phyloP scores from a whole-genome alignment of 2,113 vertebrate species.

The Miniopterus natalensis region DNA sequence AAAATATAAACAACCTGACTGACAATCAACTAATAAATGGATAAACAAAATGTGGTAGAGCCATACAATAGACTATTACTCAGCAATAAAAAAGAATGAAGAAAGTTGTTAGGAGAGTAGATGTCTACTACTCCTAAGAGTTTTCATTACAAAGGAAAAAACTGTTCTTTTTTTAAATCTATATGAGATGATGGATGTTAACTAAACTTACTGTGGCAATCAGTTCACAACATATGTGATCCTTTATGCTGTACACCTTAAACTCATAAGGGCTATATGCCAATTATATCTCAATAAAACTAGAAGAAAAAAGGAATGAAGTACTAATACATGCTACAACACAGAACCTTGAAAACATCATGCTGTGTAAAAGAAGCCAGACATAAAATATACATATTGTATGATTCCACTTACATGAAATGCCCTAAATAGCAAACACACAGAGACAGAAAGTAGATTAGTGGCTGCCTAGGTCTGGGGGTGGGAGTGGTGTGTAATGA shows the following conservation, averaged over 20 bases:
- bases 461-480: neutral
- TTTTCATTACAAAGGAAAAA: neutral
- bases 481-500: neutral
- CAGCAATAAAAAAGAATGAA: conserved; percentile 15
- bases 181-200: neutral
- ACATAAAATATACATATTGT: neutral
- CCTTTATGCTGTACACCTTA: neutral
- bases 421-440: neutral
- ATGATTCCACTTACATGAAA: neutral
- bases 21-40: neutral
- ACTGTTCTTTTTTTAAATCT: neutral
- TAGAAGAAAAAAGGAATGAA: neutral
- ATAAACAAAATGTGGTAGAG: neutral
- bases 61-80: neutral
- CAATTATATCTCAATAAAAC: neutral
- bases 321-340: neutral
- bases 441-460: neutral
- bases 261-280: neutral
- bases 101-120: neutral
- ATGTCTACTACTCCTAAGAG: neutral
- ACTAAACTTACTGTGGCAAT: neutral
- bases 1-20: conserved; percentile 22
- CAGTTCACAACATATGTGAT: neutral
- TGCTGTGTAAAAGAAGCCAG: neutral
- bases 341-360: neutral